phyloP scores from a whole-genome alignment of 2,797 vertebrate species.

The Lateolabrax maculatus region DNA sequence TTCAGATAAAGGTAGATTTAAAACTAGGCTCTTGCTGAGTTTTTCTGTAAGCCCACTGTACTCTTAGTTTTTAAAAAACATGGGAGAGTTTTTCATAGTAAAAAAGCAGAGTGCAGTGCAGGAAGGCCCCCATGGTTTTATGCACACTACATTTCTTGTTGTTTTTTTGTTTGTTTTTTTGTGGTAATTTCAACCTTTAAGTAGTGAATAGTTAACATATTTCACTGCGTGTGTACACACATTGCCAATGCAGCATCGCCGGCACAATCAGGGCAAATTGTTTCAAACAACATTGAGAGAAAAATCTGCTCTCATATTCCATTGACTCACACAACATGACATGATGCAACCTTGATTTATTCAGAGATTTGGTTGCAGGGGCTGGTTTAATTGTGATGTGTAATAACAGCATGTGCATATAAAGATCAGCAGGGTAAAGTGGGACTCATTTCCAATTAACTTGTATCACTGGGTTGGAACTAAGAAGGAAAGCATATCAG shows the following conservation, averaged over 20 bases:
- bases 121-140: not conserved
- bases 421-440: constrained; percentile 67
- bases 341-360: constrained; percentile 47
- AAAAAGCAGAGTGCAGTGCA: not conserved
- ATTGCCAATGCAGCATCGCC: not conserved
- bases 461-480: constrained; percentile 73
- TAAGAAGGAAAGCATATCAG: constrained; percentile 70
- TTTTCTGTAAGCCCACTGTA: not conserved
- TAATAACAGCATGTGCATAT: constrained; percentile 48
- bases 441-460: constrained; percentile 77
- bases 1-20: not conserved
- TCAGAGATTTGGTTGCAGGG: constrained; percentile 46
- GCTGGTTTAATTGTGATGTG: constrained; percentile 47
- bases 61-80: constrained; percentile 1
- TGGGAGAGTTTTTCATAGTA: not conserved
- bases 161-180: constrained; percentile 39
- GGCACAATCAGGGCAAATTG: constrained; percentile 23
- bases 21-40: not conserved
- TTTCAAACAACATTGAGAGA: constrained; percentile 21
- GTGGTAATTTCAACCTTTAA: constrained; percentile 19
- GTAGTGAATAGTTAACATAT: not conserved
- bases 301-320: constrained; percentile 10
- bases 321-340: constrained; percentile 42
- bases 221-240: constrained; percentile 26
- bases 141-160: not conserved